phyloP scores from a whole-genome alignment of 2,888 invertebrate genomes.

The Erpobdella octoculata region DNA sequence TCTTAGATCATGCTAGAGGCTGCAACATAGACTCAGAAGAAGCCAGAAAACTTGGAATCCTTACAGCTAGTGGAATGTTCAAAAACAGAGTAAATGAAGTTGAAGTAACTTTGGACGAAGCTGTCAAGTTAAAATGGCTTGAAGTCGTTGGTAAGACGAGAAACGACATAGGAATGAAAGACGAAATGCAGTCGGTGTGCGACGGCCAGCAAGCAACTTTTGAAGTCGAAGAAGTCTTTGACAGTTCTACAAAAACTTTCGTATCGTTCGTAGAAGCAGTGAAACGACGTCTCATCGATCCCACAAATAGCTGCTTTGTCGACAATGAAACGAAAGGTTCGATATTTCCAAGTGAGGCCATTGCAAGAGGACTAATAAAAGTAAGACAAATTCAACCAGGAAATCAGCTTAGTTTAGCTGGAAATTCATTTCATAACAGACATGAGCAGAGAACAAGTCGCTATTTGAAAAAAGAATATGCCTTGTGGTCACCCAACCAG shows the following conservation, averaged over 20 bases:
- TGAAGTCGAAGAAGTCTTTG: conserved; percentile 7
- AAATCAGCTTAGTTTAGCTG: no score
- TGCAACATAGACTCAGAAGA: not conserved
- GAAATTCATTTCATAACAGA: no score
- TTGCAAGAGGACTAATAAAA: not conserved
- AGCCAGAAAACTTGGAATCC: not conserved
- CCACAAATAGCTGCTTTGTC: conserved; percentile 8
- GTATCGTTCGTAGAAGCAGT: conserved; percentile 16
- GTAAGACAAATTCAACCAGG: not conserved
- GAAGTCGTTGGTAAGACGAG: not conserved
- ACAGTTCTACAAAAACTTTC: not conserved
- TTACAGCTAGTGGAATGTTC: not conserved
- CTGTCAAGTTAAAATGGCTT: not conserved
- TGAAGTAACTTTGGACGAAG: conserved; percentile 10
- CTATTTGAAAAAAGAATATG: no score
- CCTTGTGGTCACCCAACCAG: no score
- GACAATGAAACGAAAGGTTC: not conserved
- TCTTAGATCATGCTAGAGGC: not conserved
- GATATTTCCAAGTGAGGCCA: not conserved
- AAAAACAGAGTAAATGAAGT: not conserved
- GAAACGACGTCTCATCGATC: not conserved
- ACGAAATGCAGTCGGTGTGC: not conserved
- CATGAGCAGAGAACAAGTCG: no score
- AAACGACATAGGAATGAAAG: not conserved
- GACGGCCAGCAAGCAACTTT: not conserved